Base-by-base conservation (phyloP, 2,888 invertebrate genomes). In the Erebia aethiops region DNA sequence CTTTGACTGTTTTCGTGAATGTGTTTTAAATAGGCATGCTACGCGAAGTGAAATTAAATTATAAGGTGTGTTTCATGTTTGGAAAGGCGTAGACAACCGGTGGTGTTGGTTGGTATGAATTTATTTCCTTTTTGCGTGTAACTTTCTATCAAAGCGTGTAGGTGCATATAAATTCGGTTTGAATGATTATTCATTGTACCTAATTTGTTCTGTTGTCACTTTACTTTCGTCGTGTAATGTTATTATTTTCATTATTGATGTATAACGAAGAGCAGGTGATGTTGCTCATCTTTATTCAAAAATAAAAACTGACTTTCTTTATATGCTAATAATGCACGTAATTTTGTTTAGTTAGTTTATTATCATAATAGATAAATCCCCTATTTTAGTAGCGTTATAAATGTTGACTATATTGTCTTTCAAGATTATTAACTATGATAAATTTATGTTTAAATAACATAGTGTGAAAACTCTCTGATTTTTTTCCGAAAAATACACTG, bases 11-110 rank as follows among this genome's bases (percentile, higher is more conserved):
- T 18, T 16, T 46, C 66, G 54, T 54, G 16, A 71, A 72, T 74
- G 69, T 71, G 69, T 71, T 69, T 57, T 67, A 21, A 3, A 3
- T 26, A 66, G 85, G 83, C 82, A 84, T 86, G 85, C 82, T 79
- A 73, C 79, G 86, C 87, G 77, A 75, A 74, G 76, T 76, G 74
- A 76, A 76, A 76, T 74, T 77, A 70, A 75, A 75, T 67, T 77
- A 73, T 74, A 71, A 73, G 69, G 75, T 71, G 70, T 58, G 71
- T 61, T 61, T 61, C 43, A 61, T 61, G 61, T 75, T 66, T 58
- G 61, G 71, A 21, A 58, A 58, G 68, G 71, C 49, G 68, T 26
- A 72, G 65, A 63, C 71, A 71, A 57, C 72, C 67, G 61, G 68
- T 64, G 61, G 54, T 71, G 71, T 58, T 70, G 63, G 70, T 71